Base-by-base conservation (phyloP, 2,113 vertebrate species). In the Turnix velox region DNA sequence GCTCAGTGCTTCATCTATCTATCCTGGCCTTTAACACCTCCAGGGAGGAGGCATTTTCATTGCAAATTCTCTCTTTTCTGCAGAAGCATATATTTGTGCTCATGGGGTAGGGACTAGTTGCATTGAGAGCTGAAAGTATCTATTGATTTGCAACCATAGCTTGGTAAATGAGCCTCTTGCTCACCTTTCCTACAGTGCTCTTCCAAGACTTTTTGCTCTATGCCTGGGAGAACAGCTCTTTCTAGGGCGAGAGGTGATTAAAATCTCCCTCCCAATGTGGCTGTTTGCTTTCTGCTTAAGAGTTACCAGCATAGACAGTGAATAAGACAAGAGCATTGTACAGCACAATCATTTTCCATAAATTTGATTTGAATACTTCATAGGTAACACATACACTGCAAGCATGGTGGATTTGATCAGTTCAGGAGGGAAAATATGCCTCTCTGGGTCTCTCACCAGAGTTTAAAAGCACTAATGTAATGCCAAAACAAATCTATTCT, bases 121-220 rank as follows among this genome's bases (percentile, higher is more conserved):
- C 76, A 88, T 40, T 95, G 94, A 95, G 87, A 93, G 75, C 62
- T 84, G 58, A 92, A 96, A 94, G 63, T 73, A 67, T 74, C 71
- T 93, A 96, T 84, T 59, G 93, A 96, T 94, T 92, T 84, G 68
- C 11, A 14, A 23, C 65, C 1, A 2, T 88, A 67, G 66, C 68
- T 91, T 90, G 54, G 73, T 90, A 82, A 94, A 92, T 85, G 52
- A 92, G 39, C 49, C 66, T 79, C 81, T 89, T 6, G 3, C 66
- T 86, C 90, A 92, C 80, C 78, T 92, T 94, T 74, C 63, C 67
- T 78, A 77, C 45, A 43, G 63, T 7, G 4, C n/a, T 75, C 73
- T 94, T 95, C 82, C 68, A 62, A 74, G 58, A 76, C 65, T 63
- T 94, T 42, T 79, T 1, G 4, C 61, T 81, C 79, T 78, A 81